Percentiles rank a stretch among this genome's conserved stretches.
phyloP scores from a whole-genome alignment of 2,888 invertebrate species.

The Tinea semifulvella region DNA sequence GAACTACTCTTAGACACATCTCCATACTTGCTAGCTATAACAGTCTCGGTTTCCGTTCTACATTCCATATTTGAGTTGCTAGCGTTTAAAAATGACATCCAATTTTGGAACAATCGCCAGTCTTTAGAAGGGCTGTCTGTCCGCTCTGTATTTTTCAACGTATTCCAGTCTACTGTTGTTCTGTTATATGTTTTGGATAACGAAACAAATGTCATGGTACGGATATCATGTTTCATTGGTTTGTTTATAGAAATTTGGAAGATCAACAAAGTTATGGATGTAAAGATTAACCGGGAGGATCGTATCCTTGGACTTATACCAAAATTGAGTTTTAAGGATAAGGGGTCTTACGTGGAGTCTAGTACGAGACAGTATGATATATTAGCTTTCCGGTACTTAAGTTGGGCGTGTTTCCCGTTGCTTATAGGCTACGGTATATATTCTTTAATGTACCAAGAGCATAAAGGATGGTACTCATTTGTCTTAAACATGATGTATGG shows the following conservation, averaged over 20 bases:
- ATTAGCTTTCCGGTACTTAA: conserved; percentile 95
- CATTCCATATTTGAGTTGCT: conserved; percentile 98
- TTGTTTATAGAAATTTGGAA: conserved; percentile 98
- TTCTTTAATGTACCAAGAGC: conserved; percentile 94
- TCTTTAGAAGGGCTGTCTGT: conserved; percentile 97
- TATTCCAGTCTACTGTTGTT: conserved; percentile 96
- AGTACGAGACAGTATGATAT: conserved; percentile 94
- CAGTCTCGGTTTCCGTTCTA: conserved; percentile 90
- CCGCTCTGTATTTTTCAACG: conserved; percentile 97
- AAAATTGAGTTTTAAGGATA: conserved; percentile 83
- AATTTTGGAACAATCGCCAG: conserved; percentile 99
- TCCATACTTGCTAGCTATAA: conserved; percentile 91
- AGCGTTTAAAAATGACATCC: conserved; percentile 99
- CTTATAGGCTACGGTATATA: conserved; percentile 94
- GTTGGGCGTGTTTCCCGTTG: conserved; percentile 95
- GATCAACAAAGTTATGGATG: conserved; percentile 91
- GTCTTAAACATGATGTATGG: conserved; percentile 96
- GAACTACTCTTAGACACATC: conserved; percentile 97
- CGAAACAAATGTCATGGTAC: conserved; percentile 96
- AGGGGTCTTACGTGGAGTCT: conserved; percentile 95
- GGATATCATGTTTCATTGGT: conserved; percentile 93
- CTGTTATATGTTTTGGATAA: conserved; percentile 97
- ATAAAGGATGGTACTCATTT: conserved; percentile 99
- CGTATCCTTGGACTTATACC: conserved; percentile 83
- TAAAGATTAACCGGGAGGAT: conserved; percentile 78